Percentiles rank a stretch among this genome's conserved stretches.
Evolutionary conservation across 2,888 invertebrate species (phyloP).

Genomic region (Thymelicus acteon): DNA sequence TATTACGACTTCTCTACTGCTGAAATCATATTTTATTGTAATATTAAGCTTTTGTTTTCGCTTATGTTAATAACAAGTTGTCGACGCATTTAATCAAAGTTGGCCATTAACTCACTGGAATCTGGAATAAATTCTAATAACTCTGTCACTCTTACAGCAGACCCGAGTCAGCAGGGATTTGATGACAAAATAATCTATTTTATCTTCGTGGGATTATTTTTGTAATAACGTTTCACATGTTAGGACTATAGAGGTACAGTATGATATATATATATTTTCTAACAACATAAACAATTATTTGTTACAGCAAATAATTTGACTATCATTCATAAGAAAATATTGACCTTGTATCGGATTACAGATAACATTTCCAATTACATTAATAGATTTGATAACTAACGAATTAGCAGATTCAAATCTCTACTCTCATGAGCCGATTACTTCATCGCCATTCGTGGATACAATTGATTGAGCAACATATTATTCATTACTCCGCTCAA

Average conservation of each 20-base stretch:
- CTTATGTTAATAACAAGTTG: no score
- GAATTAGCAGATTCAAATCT: slow-evolving; percentile 24
- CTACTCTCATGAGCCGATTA: slow-evolving; percentile 15
- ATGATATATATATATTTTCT: no score
- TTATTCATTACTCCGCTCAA: slow-evolving; percentile 9
- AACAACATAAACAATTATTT: neutral
- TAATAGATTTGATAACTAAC: slow-evolving; percentile 7
- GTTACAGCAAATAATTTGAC: neutral
- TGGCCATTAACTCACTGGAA: neutral
- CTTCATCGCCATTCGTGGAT: slow-evolving; percentile 8
- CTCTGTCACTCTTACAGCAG: no score
- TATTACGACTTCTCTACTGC: no score
- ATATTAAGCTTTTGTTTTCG: no score
- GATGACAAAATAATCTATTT: no score
- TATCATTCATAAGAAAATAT: neutral
- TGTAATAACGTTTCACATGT: no score
- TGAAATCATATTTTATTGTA: no score
- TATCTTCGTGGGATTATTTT: no score
- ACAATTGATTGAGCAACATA: slow-evolving; percentile 19
- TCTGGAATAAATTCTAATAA: neutral
- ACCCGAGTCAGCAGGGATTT: no score
- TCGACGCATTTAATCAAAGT: no score
- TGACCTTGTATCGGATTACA: neutral
- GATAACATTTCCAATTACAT: slow-evolving; percentile 21
- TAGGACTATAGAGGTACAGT: neutral